These are phyloP conservation scores for Blera fallax DNA, from an alignment of 2,888 invertebrate species.

Conservation along the genomic window DNA sequence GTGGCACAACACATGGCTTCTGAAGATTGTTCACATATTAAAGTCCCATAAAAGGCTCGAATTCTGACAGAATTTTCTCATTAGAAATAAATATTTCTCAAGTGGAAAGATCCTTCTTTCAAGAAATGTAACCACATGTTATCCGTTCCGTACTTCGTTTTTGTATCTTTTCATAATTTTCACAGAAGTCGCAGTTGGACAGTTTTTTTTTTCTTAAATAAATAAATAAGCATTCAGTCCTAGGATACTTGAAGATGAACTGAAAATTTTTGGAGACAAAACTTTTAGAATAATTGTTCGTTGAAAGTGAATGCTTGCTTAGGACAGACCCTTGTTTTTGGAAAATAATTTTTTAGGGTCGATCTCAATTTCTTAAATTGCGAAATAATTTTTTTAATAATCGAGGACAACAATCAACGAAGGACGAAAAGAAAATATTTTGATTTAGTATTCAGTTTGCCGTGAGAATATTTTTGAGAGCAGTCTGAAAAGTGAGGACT, in stretches of 20 bases:
- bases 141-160: constrained; percentile 4
- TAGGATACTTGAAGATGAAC: not conserved
- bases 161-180: constrained; percentile 5
- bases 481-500: too few species aligned
- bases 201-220: not conserved
- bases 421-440: not conserved
- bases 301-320: constrained; percentile 6
- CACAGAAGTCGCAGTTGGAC: constrained; percentile 14
- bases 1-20: constrained; percentile 58
- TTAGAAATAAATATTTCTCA: constrained; percentile 65
- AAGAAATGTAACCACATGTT: constrained; percentile 57
- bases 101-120: constrained; percentile 63
- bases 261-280: not conserved
- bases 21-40: constrained; percentile 55
- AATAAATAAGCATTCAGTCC: constrained; percentile 5
- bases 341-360: not conserved
- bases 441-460: not conserved
- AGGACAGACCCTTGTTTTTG: not conserved
- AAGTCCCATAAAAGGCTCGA: constrained; percentile 64
- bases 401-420: not conserved
- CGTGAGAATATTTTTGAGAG: not conserved
- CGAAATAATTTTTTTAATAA: not conserved
- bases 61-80: constrained; percentile 60
- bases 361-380: not conserved
- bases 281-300: not conserved